These are phyloP conservation scores for Drosophila neotestacea DNA, from an alignment of 2,888 invertebrate species.

Conservation along the genomic window DNA sequence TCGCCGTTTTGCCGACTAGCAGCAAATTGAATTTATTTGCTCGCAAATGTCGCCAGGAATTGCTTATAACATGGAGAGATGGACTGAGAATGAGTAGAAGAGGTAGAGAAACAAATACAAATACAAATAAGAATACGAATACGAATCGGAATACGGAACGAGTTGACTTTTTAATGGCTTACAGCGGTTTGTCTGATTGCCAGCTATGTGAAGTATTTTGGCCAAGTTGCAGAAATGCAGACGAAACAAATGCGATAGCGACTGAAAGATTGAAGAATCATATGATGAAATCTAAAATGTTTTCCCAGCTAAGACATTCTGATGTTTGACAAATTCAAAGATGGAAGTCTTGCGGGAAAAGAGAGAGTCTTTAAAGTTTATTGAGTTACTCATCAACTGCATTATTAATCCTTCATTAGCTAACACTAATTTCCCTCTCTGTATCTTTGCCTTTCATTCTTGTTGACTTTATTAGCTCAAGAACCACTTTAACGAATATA, in stretches of 20 bases:
- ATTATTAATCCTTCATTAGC: conserved; percentile 45
- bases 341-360: not conserved
- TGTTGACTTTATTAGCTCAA: conserved; percentile 44
- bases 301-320: not conserved
- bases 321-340: not conserved
- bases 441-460: not conserved
- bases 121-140: conserved; percentile 15
- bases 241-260: conserved; percentile 12
- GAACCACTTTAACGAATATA: conserved; percentile 10
- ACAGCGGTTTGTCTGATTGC: conserved; percentile 63
- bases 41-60: conserved; percentile 62
- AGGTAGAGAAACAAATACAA: conserved; percentile 12
- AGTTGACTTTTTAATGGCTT: conserved; percentile 64
- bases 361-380: not conserved
- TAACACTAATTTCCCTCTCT: not conserved
- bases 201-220: conserved; percentile 53
- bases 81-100: conserved; percentile 24
- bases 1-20: conserved; percentile 69
- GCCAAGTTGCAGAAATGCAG: conserved; percentile 12
- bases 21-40: conserved; percentile 79
- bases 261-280: conserved; percentile 27
- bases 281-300: conserved; percentile 2
- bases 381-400: not conserved
- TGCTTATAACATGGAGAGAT: conserved; percentile 27
- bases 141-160: conserved; percentile 45